Evolutionary conservation across 2,797 vertebrate species (phyloP).

Genomic region (Trachurus trachurus): DNA sequence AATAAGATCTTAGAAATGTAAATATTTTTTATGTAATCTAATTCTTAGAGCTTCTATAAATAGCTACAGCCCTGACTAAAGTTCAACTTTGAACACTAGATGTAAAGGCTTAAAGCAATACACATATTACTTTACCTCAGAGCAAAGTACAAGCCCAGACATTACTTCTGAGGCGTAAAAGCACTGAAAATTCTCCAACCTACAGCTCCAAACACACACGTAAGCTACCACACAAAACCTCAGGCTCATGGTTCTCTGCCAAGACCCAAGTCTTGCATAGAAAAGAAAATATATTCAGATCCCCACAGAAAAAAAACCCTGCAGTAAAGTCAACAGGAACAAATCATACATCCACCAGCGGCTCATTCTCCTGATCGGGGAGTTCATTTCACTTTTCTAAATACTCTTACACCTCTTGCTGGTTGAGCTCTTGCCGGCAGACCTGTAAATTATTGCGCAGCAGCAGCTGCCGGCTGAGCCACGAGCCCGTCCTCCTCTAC

Average conservation of each 20-base stretch:
- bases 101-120: slow-evolving; percentile 4
- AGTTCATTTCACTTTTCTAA: slow-evolving; percentile 63
- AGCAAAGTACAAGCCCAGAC: slow-evolving; percentile 40
- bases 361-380: slow-evolving; percentile 44
- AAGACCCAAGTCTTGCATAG: slow-evolving; percentile 50
- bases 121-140: slow-evolving; percentile 10
- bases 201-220: slow-evolving; percentile 30
- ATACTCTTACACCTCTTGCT: slow-evolving; percentile 45
- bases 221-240: slow-evolving; percentile 53
- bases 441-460: slow-evolving; percentile 53
- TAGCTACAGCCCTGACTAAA: background rate
- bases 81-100: slow-evolving; percentile 16
- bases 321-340: slow-evolving; percentile 72
- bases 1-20: too few species aligned
- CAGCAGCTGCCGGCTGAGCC: slow-evolving; percentile 43
- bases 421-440: slow-evolving; percentile 40
- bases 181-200: slow-evolving; percentile 20
- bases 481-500: slow-evolving; percentile 31
- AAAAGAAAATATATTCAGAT: slow-evolving; percentile 65
- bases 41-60: slow-evolving; percentile 8
- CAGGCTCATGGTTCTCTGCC: slow-evolving; percentile 61
- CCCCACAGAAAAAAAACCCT: slow-evolving; percentile 54
- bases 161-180: slow-evolving; percentile 38
- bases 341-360: slow-evolving; percentile 52
- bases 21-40: background rate